Conservation (phyloP, 2,797 vertebrate species). For the Tenualosa thibaudeaui region DNA sequence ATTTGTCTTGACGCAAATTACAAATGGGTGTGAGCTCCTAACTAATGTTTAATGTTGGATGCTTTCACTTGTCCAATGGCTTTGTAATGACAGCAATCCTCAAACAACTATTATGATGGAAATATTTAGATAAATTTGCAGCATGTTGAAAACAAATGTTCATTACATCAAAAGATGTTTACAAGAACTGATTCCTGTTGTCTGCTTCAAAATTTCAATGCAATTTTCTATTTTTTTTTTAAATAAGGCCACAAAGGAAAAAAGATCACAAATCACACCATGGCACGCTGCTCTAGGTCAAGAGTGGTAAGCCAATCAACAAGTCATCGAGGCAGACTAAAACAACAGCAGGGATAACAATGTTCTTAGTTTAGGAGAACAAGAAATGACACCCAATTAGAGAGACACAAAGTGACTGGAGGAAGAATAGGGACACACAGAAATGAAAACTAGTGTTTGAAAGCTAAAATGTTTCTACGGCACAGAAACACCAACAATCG, state of each 20-base stretch:
- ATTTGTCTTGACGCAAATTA: no score
- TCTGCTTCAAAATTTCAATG: background rate
- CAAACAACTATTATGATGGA: background rate
- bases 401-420: background rate
- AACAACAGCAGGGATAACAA: slow-evolving; percentile 5
- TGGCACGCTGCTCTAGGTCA: background rate
- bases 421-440: background rate
- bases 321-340: background rate
- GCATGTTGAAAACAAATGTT: background rate
- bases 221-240: background rate
- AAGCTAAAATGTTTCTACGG: background rate
- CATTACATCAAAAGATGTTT: background rate
- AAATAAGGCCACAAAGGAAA: background rate
- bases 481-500: background rate
- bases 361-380: background rate
- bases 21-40: no score
- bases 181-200: background rate
- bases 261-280: background rate
- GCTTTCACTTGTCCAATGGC: background rate
- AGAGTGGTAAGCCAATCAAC: background rate
- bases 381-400: slow-evolving; percentile 11
- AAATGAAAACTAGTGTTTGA: background rate
- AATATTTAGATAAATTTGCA: background rate
- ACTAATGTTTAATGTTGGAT: no score
- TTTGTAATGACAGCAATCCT: background rate